Evolutionary conservation across 2,888 invertebrate genomes (phyloP), one percentile per base, ranked within the genome.

Genomic region (Dasysyrphus tricinctus): DNA sequence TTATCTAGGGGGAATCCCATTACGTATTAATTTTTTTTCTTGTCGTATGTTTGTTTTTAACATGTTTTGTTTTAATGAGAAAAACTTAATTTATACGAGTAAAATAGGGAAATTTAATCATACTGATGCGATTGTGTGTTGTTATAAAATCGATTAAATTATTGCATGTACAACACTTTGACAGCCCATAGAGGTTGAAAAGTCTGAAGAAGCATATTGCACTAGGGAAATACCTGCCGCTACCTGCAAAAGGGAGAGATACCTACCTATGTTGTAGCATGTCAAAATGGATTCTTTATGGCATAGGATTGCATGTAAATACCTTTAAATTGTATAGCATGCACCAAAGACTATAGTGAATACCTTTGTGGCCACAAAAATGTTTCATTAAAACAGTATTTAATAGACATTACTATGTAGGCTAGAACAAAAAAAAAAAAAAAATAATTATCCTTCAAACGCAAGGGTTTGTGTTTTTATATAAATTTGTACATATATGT

Each of bases 11-110:
- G 47, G 49, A 49, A 39, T 67, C 49, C 49, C 51, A 37, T 51
- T 69, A 39, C 39, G 69, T 69, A 39, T 69, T n/a, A 37, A n/a
- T 47, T 76, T 34, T 56, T 24, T 56, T 9, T 34, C 9, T 34
- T 24, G 14, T 24, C 39, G 1, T 39, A 29, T 61, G n/a, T 49
- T 32, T 29, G 14, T 12, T 49, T 49, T 47, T 49, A 69, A 49
- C 8, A 32, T 49, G 32, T 37, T 57, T 67, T 59, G 5, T 61
- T 70, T 14, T 57, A 32, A 51, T 32, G 2, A 34, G 14, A 42
- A 42, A 70, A 59, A 59, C 12, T 24, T 16, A 34, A 34, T 61
- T 61, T 54, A 32, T 32, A 24, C 24, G 24, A 24, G 24, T 2
- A 37, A 59, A 59, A 37, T 37, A 34, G 34, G 34, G 2, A 16